Evolutionary conservation across 2,797 vertebrate species (phyloP), one percentile per base, ranked within the genome.

Genomic region (Scomberomorus guttatus): DNA sequence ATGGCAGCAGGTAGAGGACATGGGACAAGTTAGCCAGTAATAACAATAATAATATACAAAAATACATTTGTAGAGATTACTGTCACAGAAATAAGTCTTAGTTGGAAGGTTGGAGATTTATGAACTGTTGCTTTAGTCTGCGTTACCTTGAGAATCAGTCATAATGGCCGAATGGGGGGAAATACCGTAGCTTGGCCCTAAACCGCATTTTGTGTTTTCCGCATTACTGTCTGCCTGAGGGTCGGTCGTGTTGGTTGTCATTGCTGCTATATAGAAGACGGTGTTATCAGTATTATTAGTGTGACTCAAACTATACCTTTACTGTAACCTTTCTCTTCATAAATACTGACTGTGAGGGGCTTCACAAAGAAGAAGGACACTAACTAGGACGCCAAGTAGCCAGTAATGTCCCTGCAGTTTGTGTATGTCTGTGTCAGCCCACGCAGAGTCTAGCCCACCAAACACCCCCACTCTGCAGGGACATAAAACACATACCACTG

Each of bases 401-500:
- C 64, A 4, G 39, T 73, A 59, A 67, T 78, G 75, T 48, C 48
- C 55, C 58, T 51, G 37, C 12, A 60, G 62, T 83, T 72, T 83
- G 64, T 76, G 56, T 42, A 65, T 27, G 67, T 85, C 79, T 82
- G 77, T 74, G 22, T 77, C 58, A 72, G 84, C 77, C 83, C 84
- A 84, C 80, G 62, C 76, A 67, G 55, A 72, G 71, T 81, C 50
- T 13, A 54, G 79, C 66, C 70, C 76, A 79, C 68, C 74, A 80
- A 76, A 88, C 87, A 79, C 81, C 79, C 86, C 79, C 86, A 89
- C 81, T 71, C 71, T 63, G 72, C 72, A 72, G 20, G 52, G 56
- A 60, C 77, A 44, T 0, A 79, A 67, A 50, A 81, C 72, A 69
- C 84, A 85, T 79, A 80, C 79, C 83, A 83, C 34, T 74, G 61